A percentile compares a stretch with the other conserved stretches of the same genome.
Conservation (phyloP, 2,797 vertebrate species). For the Premnoplex brunnescens region DNA sequence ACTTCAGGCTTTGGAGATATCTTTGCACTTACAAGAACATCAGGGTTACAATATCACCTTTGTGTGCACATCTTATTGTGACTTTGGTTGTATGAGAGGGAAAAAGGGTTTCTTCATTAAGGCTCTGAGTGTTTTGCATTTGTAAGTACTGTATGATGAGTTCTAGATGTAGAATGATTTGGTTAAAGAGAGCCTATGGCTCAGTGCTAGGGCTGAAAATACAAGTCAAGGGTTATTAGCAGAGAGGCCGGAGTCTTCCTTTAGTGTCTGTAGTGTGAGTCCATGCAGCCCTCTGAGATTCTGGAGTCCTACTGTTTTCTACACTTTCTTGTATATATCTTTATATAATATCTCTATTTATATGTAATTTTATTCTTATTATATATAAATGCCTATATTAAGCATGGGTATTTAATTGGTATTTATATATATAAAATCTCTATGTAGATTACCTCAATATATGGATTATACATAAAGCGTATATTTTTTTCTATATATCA, state of each 20-base stretch:
- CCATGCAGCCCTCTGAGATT: background rate
- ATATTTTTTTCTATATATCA: background rate
- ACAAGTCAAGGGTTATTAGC: background rate
- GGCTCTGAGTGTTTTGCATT: background rate
- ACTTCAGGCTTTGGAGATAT: background rate
- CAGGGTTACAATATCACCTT: accelerated
- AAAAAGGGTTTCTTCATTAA: background rate
- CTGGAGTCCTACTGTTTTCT: background rate
- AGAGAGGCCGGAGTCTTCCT: background rate
- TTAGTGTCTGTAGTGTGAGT: background rate
- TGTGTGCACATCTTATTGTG: background rate
- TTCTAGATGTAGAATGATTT: background rate
- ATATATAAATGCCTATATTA: background rate
- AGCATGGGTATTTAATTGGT: background rate
- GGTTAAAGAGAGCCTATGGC: background rate
- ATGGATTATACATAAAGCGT: background rate
- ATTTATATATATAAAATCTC: background rate
- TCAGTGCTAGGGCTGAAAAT: background rate
- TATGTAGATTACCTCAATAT: background rate
- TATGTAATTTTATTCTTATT: background rate
- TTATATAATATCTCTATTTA: background rate
- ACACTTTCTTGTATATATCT: background rate
- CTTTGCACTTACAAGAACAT: background rate
- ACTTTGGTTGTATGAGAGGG: background rate
- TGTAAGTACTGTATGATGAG: background rate